phyloP scores from a whole-genome alignment of 2,888 invertebrate species.

The Rhodophaea formosa region DNA sequence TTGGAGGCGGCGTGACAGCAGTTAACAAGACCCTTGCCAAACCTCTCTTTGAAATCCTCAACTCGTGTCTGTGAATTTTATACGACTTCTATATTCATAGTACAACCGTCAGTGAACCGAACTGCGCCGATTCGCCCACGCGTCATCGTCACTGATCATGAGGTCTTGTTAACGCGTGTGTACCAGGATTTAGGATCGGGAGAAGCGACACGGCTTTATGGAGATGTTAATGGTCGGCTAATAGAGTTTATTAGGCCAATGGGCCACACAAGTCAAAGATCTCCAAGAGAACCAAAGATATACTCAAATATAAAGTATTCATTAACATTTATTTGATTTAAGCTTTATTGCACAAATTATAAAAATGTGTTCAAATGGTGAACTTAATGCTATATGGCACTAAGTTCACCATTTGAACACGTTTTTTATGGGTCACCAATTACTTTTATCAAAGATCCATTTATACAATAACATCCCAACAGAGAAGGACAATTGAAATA shows the following conservation, averaged over 20 bases:
- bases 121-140: conserved; percentile 14
- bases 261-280: conserved; percentile 7
- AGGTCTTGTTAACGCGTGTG: conserved; percentile 10
- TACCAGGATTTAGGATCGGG: conserved; percentile 7
- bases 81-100: background rate
- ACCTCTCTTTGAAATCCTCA: background rate
- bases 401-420: no score
- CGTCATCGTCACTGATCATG: background rate
- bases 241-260: conserved; percentile 3
- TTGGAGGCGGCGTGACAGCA: no score
- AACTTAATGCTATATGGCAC: no score
- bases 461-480: no score
- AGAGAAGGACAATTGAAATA: no score
- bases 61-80: background rate
- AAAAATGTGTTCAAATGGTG: no score
- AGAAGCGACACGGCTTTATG: conserved; percentile 10
- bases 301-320: background rate
- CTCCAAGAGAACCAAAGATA: background rate
- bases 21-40: no score
- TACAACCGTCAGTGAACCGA: background rate
- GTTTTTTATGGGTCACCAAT: no score
- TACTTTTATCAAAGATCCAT: no score
- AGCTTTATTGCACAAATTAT: no score
- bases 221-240: conserved; percentile 8
- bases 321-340: no score